These are phyloP conservation scores for Hestina assimilis DNA, from an alignment of 1,140 invertebrate genomes.

Conservation along the genomic window DNA sequence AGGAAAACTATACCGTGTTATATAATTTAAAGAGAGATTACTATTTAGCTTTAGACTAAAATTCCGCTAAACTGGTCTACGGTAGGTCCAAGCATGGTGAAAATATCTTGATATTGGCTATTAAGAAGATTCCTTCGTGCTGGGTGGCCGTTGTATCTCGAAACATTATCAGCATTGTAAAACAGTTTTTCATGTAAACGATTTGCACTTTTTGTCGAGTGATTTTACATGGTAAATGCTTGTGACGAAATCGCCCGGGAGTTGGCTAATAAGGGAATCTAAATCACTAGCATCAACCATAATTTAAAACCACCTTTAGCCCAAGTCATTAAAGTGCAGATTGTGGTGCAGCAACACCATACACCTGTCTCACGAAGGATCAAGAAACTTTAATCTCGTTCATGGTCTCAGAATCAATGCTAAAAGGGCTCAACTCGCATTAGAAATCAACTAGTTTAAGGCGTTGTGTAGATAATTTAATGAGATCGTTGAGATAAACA, in stretches of 20 bases:
- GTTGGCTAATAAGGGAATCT: conserved; percentile 53
- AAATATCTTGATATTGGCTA: conserved; percentile 22
- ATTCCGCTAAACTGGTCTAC: too few relatives aligned
- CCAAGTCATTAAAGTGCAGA: conserved; percentile 28
- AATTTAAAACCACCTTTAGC: conserved; percentile 42
- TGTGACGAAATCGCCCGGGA: conserved; percentile 53
- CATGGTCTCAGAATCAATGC: conserved; percentile 32
- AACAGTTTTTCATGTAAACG: conserved; percentile 37
- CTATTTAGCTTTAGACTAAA: too few relatives aligned
- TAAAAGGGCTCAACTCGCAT: conserved; percentile 43
- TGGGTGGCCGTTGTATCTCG: conserved; percentile 37
- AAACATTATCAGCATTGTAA: conserved; percentile 22
- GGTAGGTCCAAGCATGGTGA: conserved; percentile 2
- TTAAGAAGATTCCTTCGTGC: conserved; percentile 30
- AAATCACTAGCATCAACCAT: conserved; percentile 32
- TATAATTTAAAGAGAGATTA: too few relatives aligned
- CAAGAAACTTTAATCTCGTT: conserved; percentile 52
- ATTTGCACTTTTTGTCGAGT: conserved; percentile 43
- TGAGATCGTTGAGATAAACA: conserved; percentile 61
- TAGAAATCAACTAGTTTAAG: conserved; percentile 42
- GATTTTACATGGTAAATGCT: conserved; percentile 33
- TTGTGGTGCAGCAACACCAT: conserved; percentile 30
- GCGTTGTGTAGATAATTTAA: conserved; percentile 56
- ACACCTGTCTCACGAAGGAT: conserved; percentile 63
- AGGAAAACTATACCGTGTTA: too few relatives aligned